phyloP scores from a whole-genome alignment of 2,113 vertebrate genomes.

The Perca flavescens region DNA sequence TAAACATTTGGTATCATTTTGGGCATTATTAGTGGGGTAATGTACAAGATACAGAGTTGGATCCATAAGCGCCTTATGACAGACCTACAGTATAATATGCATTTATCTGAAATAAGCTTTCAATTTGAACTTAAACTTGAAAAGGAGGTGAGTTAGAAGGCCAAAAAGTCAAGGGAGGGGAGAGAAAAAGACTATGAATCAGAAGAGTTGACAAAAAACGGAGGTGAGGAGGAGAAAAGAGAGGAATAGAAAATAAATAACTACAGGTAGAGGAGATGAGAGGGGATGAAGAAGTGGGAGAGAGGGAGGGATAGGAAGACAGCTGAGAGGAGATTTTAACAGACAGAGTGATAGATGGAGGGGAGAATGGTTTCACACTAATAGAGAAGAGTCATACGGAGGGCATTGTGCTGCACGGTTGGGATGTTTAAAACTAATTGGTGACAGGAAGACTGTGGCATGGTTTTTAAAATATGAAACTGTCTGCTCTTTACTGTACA shows the following conservation, averaged over 20 bases:
- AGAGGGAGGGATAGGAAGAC: background rate
- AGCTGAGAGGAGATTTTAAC: background rate
- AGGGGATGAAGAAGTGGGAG: background rate
- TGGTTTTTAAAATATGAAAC: slow-evolving; percentile 8
- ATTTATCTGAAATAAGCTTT: background rate
- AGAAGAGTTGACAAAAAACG: background rate
- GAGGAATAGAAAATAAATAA: slow-evolving; percentile 2
- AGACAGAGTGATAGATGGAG: background rate
- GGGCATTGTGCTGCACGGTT: slow-evolving; percentile 37
- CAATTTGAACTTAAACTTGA: background rate
- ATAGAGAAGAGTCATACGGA: slow-evolving; percentile 45
- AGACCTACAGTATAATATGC: background rate
- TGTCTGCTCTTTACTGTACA: background rate
- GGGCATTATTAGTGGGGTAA: too few relatives aligned
- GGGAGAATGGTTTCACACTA: slow-evolving; percentile 55
- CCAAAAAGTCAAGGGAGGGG: background rate
- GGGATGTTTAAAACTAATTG: slow-evolving; percentile 50
- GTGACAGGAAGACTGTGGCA: slow-evolving; percentile 5
- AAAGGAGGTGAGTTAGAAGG: background rate
- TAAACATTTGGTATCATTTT: too few relatives aligned
- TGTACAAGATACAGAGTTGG: too few relatives aligned
- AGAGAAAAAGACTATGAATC: background rate
- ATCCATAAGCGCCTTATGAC: background rate
- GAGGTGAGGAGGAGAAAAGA: background rate
- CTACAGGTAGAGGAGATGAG: slow-evolving; percentile 6